phyloP scores from a whole-genome alignment of 2,113 vertebrate genomes.

The Bothrops jararaca region DNA sequence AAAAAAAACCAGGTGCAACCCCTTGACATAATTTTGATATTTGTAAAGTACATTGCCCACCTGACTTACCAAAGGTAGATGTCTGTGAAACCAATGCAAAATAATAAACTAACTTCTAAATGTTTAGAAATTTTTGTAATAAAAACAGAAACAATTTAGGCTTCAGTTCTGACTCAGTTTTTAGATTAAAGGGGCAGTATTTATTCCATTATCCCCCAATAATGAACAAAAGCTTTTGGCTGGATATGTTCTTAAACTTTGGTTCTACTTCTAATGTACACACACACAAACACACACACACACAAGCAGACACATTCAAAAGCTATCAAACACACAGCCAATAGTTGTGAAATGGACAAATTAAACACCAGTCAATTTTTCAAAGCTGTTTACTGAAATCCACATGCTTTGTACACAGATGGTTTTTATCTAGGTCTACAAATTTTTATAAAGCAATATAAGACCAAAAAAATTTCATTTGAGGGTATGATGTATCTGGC shows the following conservation, averaged over 20 bases:
- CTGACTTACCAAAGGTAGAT: not conserved
- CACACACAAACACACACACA: not conserved
- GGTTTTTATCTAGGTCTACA: constrained; percentile 60
- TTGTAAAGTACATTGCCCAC: not conserved
- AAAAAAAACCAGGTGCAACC: not conserved
- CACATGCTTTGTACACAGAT: constrained; percentile 61
- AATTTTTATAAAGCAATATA: constrained; percentile 54
- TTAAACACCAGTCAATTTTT: constrained; percentile 33
- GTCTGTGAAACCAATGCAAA: not conserved
- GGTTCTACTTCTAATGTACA: fast-evolving
- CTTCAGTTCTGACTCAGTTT: not conserved
- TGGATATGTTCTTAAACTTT: not conserved
- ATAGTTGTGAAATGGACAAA: not conserved
- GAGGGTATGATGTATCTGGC: constrained; percentile 56
- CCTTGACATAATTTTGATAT: not conserved
- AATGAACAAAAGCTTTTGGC: not conserved
- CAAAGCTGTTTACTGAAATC: constrained; percentile 37
- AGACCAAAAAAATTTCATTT: constrained; percentile 27
- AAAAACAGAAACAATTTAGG: not conserved
- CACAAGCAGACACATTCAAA: not conserved
- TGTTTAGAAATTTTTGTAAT: not conserved
- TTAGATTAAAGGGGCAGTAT: not conserved
- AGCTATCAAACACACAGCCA: not conserved
- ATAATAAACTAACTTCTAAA: not conserved
- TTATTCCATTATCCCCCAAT: not conserved